Evolutionary conservation across 1,140 invertebrate species (phyloP), one percentile per base, ranked within the genome.

Genomic region (Sycophila sp.): DNA sequence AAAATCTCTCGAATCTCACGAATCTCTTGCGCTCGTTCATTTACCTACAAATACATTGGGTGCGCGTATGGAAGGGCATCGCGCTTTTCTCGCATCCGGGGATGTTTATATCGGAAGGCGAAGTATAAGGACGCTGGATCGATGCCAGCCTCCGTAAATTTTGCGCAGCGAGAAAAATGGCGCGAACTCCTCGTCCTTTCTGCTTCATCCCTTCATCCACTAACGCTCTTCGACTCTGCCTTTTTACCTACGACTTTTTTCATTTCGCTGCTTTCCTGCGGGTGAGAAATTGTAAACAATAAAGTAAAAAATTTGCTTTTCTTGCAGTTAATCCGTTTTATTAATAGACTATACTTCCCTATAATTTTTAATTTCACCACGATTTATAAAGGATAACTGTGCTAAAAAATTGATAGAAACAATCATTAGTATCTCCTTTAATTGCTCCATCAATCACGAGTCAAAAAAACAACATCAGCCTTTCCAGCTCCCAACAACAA

Each of bases 121-220:
- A 80, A 85, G n/a, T n/a, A 81, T 85, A 84, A 85, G 81, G 82
- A 83, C 77, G 79, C 82, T 85, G 84, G 84, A 83, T 76, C 77
- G 73, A 76, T 77, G 82, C 83, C 84, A 85, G 76, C 74, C 77
- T 75, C 78, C 81, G 81, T 85, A 85, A 83, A 84, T 85, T 83
- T 82, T 73, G 70, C 77, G 30, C 74, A 80, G 81, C 82, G 82
- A 82, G 83, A 85, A 82, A 85, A 83, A 85, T 84, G 78, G 79
- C 80, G 80, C 78, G 78, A 81, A 85, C 79, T 78, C 73, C 74
- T 80, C 76, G 72, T 77, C 73, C 75, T 79, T 67, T 69, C 24
- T 63, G 34, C 59, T 69, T 63, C 58, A 42, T 69, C 45, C 56
- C 69, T 72, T 69, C 42, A 67, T 69, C 76, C 67, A 17, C 22